These are phyloP conservation scores for Hedya salicella DNA, from an alignment of 2,888 invertebrate genomes.

Conservation along the genomic window DNA sequence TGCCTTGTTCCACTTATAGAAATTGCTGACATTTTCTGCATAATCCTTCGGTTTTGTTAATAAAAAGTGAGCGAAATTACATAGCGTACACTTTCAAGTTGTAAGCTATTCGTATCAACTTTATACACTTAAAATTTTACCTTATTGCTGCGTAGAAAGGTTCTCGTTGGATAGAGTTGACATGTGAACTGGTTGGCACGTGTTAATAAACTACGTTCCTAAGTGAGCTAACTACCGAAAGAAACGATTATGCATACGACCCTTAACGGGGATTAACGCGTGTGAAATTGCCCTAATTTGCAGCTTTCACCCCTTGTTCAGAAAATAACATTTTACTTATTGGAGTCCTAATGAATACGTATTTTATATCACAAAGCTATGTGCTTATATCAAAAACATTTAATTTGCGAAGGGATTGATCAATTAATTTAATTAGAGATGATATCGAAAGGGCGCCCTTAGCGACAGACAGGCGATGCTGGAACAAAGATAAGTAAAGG, in stretches of 20 bases:
- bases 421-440: constrained; percentile 40
- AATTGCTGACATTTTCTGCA: constrained; percentile 27
- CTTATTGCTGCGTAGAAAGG: not conserved
- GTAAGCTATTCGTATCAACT: not conserved
- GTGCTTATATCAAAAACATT: not conserved
- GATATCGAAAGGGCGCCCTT: constrained; percentile 34
- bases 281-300: not conserved
- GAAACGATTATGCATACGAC: constrained; percentile 2
- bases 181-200: not conserved
- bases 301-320: not conserved
- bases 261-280: not conserved
- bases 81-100: not conserved
- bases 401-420: constrained; percentile 22
- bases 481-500: constrained; percentile 26
- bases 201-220: not conserved
- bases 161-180: not conserved
- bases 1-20: constrained; percentile 33
- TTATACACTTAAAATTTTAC: not conserved
- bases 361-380: not conserved
- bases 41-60: not conserved
- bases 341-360: not conserved
- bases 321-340: not conserved
- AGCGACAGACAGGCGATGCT: constrained; percentile 6
- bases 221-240: not conserved
- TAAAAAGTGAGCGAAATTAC: not conserved